phyloP scores from a whole-genome alignment of 2,113 vertebrate species.

The Stigmatopora argus region DNA sequence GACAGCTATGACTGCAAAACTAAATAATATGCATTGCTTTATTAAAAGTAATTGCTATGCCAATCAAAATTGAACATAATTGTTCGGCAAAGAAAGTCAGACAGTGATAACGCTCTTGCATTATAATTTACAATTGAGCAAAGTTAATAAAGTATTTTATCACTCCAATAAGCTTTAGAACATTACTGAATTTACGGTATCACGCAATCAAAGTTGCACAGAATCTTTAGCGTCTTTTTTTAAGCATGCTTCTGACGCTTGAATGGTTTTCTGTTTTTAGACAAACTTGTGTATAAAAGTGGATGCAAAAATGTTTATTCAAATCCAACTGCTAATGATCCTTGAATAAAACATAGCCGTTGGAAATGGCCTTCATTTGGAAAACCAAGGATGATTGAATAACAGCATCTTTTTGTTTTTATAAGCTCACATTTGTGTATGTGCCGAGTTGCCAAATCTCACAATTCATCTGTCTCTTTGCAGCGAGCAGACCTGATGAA shows the following conservation, averaged over 20 bases:
- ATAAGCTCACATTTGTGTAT: neutral
- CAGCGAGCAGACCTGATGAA: slow-evolving; percentile 17
- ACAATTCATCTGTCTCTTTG: slow-evolving; percentile 3
- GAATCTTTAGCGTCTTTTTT: slow-evolving; percentile 1
- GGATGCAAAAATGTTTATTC: slow-evolving; percentile 48
- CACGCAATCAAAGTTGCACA: neutral
- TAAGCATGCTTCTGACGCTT: neutral
- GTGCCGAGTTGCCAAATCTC: neutral
- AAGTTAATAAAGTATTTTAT: neutral
- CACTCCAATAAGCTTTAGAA: neutral
- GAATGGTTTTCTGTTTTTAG: slow-evolving; percentile 20
- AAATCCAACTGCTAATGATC: slow-evolving; percentile 37
- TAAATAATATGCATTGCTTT: neutral
- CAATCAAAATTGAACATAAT: too few species aligned
- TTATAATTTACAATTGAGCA: neutral
- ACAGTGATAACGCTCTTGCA: too few species aligned
- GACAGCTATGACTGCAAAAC: neutral
- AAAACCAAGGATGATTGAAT: slow-evolving; percentile 25
- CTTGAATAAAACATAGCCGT: slow-evolving; percentile 46
- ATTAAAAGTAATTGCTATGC: neutral
- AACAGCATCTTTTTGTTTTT: neutral
- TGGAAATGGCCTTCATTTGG: slow-evolving; percentile 24
- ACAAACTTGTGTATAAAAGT: slow-evolving; percentile 39
- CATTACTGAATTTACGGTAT: neutral
- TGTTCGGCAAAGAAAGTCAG: too few species aligned